These are phyloP conservation scores for Elegia similella DNA, from an alignment of 2,888 invertebrate genomes.

Conservation along the genomic window DNA sequence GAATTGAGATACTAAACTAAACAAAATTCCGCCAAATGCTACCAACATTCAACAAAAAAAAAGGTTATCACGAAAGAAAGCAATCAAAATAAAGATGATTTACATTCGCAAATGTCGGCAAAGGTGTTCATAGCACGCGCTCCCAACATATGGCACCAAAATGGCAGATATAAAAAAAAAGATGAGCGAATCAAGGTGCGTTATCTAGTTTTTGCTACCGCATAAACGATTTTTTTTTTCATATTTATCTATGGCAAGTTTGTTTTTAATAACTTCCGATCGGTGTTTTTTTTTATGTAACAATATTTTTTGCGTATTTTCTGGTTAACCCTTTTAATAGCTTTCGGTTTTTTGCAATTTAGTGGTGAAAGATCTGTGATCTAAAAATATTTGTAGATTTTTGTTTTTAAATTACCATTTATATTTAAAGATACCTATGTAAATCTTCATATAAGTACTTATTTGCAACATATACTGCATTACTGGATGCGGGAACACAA, in stretches of 20 bases:
- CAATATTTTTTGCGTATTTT: not conserved
- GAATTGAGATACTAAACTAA: not conserved
- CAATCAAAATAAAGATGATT: constrained; percentile 34
- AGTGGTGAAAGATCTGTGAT: too few species aligned
- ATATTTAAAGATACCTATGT: too few species aligned
- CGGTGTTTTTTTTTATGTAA: constrained; percentile 4
- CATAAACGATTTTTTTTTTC: constrained; percentile 32
- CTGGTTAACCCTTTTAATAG: constrained; percentile 7
- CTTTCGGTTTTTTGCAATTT: too few species aligned
- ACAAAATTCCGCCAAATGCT: not conserved
- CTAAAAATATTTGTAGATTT: too few species aligned
- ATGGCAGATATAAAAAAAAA: constrained; percentile 37
- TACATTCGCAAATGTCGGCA: constrained; percentile 58
- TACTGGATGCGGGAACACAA: too few species aligned
- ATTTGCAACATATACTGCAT: too few species aligned
- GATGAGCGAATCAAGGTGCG: constrained; percentile 36
- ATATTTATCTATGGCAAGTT: constrained; percentile 25
- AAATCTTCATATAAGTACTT: too few species aligned
- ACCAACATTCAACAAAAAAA: constrained; percentile 2
- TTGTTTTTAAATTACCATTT: too few species aligned
- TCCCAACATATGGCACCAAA: constrained; percentile 44
- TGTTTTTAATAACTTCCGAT: constrained; percentile 17
- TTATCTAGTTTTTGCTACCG: constrained; percentile 49
- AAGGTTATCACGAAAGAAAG: constrained; percentile 16
- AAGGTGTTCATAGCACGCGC: constrained; percentile 73